A percentile compares a stretch with the other conserved stretches of the same genome.
Evolutionary conservation across 2,888 invertebrate genomes (phyloP).

Genomic region (Agonopterix alstromeriana): DNA sequence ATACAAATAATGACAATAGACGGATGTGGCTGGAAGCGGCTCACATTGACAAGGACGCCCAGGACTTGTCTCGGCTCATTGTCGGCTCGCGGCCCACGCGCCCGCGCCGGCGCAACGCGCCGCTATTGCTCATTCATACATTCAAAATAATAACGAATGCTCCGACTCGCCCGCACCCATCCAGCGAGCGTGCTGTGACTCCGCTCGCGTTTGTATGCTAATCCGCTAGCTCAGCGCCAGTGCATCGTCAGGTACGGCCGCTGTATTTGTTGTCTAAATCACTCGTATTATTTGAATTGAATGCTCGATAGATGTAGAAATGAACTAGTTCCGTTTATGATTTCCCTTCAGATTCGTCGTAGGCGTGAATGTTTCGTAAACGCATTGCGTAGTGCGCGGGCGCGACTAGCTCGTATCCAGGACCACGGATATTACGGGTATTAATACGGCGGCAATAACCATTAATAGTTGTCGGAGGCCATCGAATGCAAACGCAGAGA

Average conservation of each 20-base stretch:
- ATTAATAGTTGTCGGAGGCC: conserved; percentile 66
- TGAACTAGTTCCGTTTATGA: conserved; percentile 65
- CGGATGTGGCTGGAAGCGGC: conserved; percentile 75
- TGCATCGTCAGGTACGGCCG: conserved; percentile 59
- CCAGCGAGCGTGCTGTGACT: conserved; percentile 46
- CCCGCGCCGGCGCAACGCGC: conserved; percentile 42
- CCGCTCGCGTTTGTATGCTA: conserved; percentile 73
- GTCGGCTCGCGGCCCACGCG: conserved; percentile 70
- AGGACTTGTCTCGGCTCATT: conserved; percentile 70
- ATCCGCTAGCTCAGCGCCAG: conserved; percentile 60
- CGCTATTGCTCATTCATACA: conserved; percentile 74
- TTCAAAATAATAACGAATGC: conserved; percentile 74
- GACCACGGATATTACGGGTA: conserved; percentile 44
- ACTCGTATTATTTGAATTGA: conserved; percentile 74
- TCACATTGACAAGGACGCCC: conserved; percentile 77
- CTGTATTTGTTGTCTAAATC: conserved; percentile 72
- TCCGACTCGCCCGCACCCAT: conserved; percentile 68
- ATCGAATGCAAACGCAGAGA: conserved; percentile 59
- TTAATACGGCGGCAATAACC: conserved; percentile 60
- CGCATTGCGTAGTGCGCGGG: conserved; percentile 53
- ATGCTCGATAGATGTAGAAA: conserved; percentile 71
- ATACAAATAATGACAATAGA: conserved; percentile 73
- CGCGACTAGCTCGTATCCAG: conserved; percentile 36
- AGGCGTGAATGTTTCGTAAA: conserved; percentile 67
- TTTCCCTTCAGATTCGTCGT: conserved; percentile 47